A percentile compares a stretch with the other conserved stretches of the same genome.
Conservation (phyloP, 2,888 invertebrate species). For the Tenthredo livida region DNA sequence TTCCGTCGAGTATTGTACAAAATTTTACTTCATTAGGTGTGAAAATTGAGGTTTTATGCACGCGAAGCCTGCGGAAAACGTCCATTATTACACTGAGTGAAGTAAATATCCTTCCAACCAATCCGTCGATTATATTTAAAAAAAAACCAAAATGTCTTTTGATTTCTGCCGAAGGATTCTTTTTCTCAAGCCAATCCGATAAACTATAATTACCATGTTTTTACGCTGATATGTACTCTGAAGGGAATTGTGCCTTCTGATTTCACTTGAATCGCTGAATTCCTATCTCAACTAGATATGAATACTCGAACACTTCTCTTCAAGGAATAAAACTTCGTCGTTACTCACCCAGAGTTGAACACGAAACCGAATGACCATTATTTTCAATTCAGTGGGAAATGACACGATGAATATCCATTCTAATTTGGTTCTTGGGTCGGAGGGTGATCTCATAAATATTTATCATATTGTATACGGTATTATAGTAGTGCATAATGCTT, state of each 20-base stretch:
- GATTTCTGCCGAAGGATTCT: too few relatives aligned
- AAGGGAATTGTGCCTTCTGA: conserved; percentile 62
- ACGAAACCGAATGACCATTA: conserved; percentile 71
- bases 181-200: not conserved
- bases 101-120: not conserved
- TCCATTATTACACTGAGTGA: too few relatives aligned
- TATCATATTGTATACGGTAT: not conserved
- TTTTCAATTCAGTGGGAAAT: conserved; percentile 63
- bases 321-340: not conserved
- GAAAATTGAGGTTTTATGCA: too few relatives aligned
- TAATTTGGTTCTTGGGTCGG: conserved; percentile 63
- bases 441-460: conserved; percentile 64
- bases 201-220: conserved; percentile 22
- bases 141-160: too few relatives aligned
- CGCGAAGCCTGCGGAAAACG: too few relatives aligned
- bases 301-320: not conserved
- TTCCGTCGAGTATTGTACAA: too few relatives aligned
- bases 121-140: not conserved
- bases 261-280: not conserved
- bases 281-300: not conserved
- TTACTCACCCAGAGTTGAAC: conserved; percentile 60
- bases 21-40: too few relatives aligned
- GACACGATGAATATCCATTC: conserved; percentile 59
- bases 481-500: not conserved
- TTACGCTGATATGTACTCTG: conserved; percentile 77